Conservation (phyloP, 2,888 invertebrate species). For the Tenthredo amoena region DNA sequence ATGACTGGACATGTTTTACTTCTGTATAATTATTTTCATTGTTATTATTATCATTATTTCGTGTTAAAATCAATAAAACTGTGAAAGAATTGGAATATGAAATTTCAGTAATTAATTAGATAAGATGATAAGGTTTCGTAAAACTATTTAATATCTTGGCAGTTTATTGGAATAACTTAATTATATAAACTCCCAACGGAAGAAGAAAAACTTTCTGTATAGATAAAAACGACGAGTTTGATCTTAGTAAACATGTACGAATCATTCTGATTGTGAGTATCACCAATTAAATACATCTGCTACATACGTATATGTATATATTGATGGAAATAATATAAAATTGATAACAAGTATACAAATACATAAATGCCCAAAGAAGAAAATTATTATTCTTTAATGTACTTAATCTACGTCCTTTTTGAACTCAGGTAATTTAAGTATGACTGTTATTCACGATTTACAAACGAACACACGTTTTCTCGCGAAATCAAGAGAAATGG, state of each 20-base stretch:
- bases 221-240: background rate
- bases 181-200: background rate
- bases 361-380: constrained; percentile 39
- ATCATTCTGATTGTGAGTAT: background rate
- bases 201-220: background rate
- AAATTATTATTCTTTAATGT: constrained; percentile 1
- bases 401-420: constrained; percentile 29
- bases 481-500: background rate
- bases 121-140: background rate
- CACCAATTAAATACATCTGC: background rate
- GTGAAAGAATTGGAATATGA: background rate
- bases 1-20: constrained; percentile 36
- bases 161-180: background rate
- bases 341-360: background rate
- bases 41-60: background rate
- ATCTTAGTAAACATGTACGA: background rate
- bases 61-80: background rate
- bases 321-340: constrained; percentile 26
- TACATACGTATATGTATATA: background rate
- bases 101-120: background rate
- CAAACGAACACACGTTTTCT: background rate
- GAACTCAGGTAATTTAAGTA: constrained; percentile 51
- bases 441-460: constrained; percentile 15
- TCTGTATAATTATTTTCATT: background rate
- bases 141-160: background rate